These are phyloP conservation scores for Astropecten irregularis DNA, from an alignment of 53 echinoderm and acorn worm genomes.

Conservation along the genomic window DNA sequence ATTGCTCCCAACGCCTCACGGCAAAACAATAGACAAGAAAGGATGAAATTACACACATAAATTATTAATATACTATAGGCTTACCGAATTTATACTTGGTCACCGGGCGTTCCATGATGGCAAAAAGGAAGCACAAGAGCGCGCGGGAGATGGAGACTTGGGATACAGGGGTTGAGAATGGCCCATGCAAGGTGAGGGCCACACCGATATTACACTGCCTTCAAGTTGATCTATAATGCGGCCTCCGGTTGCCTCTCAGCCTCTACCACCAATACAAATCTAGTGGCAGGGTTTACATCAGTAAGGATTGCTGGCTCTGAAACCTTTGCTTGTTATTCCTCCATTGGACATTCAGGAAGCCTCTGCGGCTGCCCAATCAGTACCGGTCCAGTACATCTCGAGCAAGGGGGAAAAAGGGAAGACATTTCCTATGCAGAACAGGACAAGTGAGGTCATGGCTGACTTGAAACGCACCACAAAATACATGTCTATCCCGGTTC, in stretches of 20 bases:
- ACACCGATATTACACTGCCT: neutral
- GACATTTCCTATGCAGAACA: neutral
- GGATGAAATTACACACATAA: no score
- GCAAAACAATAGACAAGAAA: no score
- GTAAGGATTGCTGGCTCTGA: no score
- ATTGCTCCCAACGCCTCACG: no score
- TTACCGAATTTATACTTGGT: slow-evolving; percentile 54
- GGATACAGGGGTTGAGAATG: neutral
- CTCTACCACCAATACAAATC: no score
- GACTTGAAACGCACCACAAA: neutral
- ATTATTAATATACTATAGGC: no score
- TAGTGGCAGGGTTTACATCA: no score
- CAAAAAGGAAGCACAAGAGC: neutral
- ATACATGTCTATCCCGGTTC: no score
- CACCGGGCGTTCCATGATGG: slow-evolving; percentile 27
- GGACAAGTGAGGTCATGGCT: slow-evolving; percentile 47
- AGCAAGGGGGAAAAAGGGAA: neutral
- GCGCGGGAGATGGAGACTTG: neutral
- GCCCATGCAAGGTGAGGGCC: neutral
- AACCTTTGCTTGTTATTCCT: neutral
- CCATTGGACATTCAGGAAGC: slow-evolving; percentile 3
- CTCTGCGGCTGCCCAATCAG: neutral
- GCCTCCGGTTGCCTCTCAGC: no score
- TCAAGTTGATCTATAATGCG: no score
- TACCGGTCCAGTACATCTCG: neutral